Evolutionary conservation across 1,140 invertebrate species (phyloP), one percentile per base, ranked within the genome.

Genomic region (Drosophila sechellia): DNA sequence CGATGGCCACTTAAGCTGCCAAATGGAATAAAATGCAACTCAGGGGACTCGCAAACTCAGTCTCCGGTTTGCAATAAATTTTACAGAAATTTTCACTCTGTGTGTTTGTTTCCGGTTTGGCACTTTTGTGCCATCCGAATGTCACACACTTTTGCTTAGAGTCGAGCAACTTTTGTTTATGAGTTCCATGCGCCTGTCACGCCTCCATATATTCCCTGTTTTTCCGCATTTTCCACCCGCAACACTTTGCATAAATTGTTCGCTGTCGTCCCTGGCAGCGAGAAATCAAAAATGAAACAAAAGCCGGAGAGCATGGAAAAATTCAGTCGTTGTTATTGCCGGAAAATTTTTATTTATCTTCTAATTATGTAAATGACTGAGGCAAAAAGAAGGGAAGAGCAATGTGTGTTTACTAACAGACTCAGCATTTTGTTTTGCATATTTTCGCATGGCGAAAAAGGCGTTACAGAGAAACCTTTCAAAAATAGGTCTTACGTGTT

Each of bases 301-400:
- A 76, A 40, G 50, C 65, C 12, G 35, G 42, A 15, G 46, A 45
- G 34, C n/a, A 43, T 27, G 58, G 40, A 48, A 54, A 53, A 63
- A 39, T 40, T 45, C 50, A 53, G 45, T 17, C 40, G 50, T 53
- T 83, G 79, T 87, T 89, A 72, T 79, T 89, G 71, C 81, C 83
- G 84, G 59, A 72, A 66, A 77, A 83, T 81, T 89, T 71, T 87
- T 83, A 89, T 87, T 87, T 87, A 87, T 89, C 83, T 89, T 87
- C 77, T 87, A 87, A 87, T 87, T 87, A 87, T 87, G 83, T 53
- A 89, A 87, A 87, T 87, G 63, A 57, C 20, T 49, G 57, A 25
- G 46, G 35, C 43, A 15, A 12, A 15, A 17, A 8, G 27, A 20
- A 12, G 48, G 13, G 35, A 8, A 34, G 12, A 17, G 50, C 49